Conservation (phyloP, 2,797 vertebrate genomes). For the Anguilla obscura region DNA sequence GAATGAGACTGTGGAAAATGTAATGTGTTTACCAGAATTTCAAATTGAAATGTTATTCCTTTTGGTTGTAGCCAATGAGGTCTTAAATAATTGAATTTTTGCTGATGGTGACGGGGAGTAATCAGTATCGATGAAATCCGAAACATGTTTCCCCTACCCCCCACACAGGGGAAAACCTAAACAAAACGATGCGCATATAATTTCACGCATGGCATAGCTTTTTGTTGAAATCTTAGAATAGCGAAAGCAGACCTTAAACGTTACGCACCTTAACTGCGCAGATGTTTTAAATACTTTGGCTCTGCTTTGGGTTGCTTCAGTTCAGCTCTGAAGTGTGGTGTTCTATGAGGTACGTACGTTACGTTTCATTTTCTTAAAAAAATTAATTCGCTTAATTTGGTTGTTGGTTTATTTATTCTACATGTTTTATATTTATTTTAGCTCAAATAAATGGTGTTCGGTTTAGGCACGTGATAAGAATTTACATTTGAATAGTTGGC, state of each 20-base stretch:
- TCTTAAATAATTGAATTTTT: not conserved
- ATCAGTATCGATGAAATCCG: not conserved
- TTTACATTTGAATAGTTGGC: not conserved
- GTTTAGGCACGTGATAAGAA: not conserved
- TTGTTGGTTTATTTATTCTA: not conserved
- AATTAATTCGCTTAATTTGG: not conserved
- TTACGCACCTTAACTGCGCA: constrained; percentile 20
- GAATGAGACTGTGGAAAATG: constrained; percentile 14
- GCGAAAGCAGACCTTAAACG: constrained; percentile 32
- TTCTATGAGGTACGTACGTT: not conserved
- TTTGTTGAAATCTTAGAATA: constrained; percentile 55
- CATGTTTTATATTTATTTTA: not conserved
- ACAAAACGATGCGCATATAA: constrained; percentile 62
- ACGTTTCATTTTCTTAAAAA: not conserved
- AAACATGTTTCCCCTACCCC: constrained; percentile 53
- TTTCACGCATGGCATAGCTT: constrained; percentile 70
- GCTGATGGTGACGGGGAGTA: constrained; percentile 9
- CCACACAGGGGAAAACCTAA: constrained; percentile 59
- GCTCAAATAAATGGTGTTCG: not conserved
- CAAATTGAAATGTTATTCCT: not conserved
- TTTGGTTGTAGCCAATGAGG: not conserved
- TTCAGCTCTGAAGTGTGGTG: not conserved
- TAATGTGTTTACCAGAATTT: not conserved
- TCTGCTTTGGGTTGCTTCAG: not conserved
- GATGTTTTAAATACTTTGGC: constrained; percentile 10